phyloP scores from a whole-genome alignment of 1,140 invertebrate genomes.

The Pachypeltis micranthus region DNA sequence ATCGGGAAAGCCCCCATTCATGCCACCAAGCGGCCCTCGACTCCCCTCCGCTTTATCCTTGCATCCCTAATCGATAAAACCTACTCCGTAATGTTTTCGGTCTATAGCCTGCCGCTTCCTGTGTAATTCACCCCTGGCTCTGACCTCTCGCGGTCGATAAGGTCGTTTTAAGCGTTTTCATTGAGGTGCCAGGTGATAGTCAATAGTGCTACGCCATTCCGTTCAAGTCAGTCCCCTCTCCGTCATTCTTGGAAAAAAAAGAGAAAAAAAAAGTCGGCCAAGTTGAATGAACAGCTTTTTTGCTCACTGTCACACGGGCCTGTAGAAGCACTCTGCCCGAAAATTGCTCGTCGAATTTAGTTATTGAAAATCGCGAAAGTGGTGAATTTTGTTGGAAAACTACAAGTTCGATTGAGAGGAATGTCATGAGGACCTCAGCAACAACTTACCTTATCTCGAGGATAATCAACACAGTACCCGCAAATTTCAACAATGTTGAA shows the following conservation, averaged over 20 bases:
- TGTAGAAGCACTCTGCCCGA: no score
- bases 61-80: slow-evolving; percentile 6
- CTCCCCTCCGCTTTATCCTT: background rate
- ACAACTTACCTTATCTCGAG: no score
- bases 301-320: background rate
- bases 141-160: no score
- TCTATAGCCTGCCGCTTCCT: background rate
- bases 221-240: background rate
- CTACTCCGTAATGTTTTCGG: background rate
- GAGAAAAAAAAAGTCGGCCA: background rate
- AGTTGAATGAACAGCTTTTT: background rate
- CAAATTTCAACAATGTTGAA: no score
- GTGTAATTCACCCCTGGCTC: background rate
- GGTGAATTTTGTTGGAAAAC: no score
- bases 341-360: no score
- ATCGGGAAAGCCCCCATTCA: background rate
- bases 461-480: no score
- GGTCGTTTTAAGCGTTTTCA: background rate
- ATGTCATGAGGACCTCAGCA: no score
- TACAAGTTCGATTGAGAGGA: no score
- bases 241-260: background rate
- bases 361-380: no score
- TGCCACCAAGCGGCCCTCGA: background rate
- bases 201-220: background rate
- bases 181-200: background rate